Percentiles rank a stretch among this genome's conserved stretches.
Evolutionary conservation across 2,888 invertebrate genomes (phyloP).

Genomic region (Mesorhabditis belari): DNA sequence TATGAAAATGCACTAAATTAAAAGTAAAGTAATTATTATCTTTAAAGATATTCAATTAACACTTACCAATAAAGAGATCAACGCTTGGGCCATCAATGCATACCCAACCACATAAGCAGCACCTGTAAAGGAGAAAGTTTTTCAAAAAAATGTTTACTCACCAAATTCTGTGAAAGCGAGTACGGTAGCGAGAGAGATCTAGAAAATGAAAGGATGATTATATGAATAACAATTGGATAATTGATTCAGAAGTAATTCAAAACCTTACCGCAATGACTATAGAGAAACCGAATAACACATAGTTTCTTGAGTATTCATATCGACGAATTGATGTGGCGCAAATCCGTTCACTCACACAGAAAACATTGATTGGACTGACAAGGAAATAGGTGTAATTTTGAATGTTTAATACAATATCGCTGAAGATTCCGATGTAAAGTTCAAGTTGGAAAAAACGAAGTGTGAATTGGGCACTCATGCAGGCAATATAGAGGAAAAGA

Average conservation of each 20-base stretch:
- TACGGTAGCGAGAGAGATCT: not conserved
- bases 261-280: not conserved
- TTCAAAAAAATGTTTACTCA: too few species aligned
- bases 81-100: not conserved
- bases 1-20: not conserved
- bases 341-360: not conserved
- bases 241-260: too few species aligned
- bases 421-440: too few species aligned
- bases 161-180: not conserved
- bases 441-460: too few species aligned
- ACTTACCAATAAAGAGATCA: not conserved
- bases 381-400: too few species aligned
- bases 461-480: too few species aligned
- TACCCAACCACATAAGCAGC: not conserved
- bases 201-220: not conserved
- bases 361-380: not conserved
- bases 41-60: too few species aligned
- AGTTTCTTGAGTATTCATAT: not conserved
- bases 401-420: too few species aligned
- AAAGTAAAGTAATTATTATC: too few species aligned
- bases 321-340: not conserved
- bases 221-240: not conserved
- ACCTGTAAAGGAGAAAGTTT: not conserved
- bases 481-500: too few species aligned
- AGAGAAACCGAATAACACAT: not conserved